Base-by-base conservation (phyloP, 2,797 vertebrate genomes). In the Sciurus vulgaris region DNA sequence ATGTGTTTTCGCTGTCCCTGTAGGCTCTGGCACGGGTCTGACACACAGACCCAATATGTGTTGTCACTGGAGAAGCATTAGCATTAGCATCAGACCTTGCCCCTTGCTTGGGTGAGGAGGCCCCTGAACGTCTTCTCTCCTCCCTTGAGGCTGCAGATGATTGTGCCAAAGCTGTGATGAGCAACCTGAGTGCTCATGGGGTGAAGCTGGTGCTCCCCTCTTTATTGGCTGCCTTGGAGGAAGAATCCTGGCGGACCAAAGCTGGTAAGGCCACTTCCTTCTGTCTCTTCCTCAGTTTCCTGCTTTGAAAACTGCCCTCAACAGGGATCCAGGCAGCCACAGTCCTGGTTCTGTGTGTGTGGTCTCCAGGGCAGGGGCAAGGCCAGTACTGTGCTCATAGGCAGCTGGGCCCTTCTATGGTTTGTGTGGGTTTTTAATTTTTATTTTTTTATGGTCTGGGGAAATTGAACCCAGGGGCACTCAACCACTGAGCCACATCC, bases 241-340 rank as follows among this genome's bases (percentile, higher is more conserved):
- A 99, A 97, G 99, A 99, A 93, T 99, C 99, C 28, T 99, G 99
- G 99, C 99, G 99, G 96, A 99, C 99, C 67, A 99, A 99, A 99
- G 99, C 99, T 90, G 99, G 99, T 99, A 97, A 91, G 98, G 59
- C 92, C 1, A 0, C 59, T 41, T 14, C 38, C 18, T 87, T 44
- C 44, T 12, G 1, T 35, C 18, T 67, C 30, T 38, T 82, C 63
- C 83, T 73, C 17, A 63, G 2, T 72, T 84, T 59, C 33, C 17
- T 78, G 28, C 73, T 74, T 78, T 67, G n/a, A 33, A 69, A 76
- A 70, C 14, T 5, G 18, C 14, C 26, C n/a, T 93, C 30, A 69
- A 15, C 0, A 38, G 77, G 61, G 69, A 26, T 41, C 20, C 20
- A 76, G 47, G 54, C 15, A 35, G 15, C 33, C 30, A 41, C 15